These are phyloP conservation scores for Hystrix brachyura DNA, from an alignment of 2,113 vertebrate genomes.

Conservation along the genomic window DNA sequence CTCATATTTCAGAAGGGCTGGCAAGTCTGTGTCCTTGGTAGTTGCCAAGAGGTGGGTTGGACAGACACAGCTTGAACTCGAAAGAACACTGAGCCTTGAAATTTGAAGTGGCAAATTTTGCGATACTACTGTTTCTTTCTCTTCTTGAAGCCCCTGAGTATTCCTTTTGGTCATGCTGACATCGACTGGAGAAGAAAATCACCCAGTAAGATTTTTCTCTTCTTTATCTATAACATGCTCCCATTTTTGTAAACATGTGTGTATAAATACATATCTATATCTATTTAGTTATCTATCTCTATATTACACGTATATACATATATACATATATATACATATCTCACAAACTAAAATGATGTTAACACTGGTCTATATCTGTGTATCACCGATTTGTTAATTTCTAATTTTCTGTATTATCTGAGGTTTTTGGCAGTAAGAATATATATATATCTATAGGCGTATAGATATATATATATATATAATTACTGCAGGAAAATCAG, in stretches of 20 bases:
- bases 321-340: neutral
- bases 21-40: slow-evolving; percentile 33
- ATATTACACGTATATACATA: neutral
- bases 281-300: too few relatives aligned
- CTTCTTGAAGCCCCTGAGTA: slow-evolving; percentile 44
- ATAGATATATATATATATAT: neutral
- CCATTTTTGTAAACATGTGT: neutral
- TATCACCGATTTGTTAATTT: slow-evolving; percentile 50
- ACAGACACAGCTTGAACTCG: slow-evolving; percentile 62
- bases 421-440: neutral
- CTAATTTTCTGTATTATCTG: slow-evolving; percentile 1
- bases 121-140: neutral
- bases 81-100: slow-evolving; percentile 70
- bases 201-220: slow-evolving; percentile 49
- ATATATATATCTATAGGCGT: neutral
- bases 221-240: slow-evolving; percentile 19
- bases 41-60: slow-evolving; percentile 59
- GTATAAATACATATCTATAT: neutral
- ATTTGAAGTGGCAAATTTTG: slow-evolving; percentile 64
- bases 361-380: slow-evolving; percentile 32
- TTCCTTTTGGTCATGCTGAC: slow-evolving; percentile 53
- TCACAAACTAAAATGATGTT: slow-evolving; percentile 13
- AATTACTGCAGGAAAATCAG: slow-evolving; percentile 17
- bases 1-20: slow-evolving; percentile 63
- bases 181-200: slow-evolving; percentile 53